Base-by-base conservation (phyloP, 1,140 invertebrate genomes). In the Drosophila santomea region DNA sequence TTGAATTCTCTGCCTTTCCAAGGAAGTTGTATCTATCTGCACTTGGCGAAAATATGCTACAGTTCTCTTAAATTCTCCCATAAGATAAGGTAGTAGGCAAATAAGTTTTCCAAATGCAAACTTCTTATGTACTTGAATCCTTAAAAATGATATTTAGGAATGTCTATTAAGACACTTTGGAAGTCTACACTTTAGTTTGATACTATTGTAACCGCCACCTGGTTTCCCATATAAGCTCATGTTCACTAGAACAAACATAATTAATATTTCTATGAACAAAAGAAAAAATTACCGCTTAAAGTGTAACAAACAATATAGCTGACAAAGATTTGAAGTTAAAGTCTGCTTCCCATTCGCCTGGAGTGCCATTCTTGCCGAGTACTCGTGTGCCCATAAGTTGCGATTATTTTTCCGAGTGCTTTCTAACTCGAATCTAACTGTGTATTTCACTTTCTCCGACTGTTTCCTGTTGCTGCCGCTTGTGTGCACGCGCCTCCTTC, bases 381-480 rank as follows among this genome's bases (percentile, higher is more conserved):
- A 32, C 8, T 8, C 7, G 32, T 32, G 32, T 32, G 47, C 4
- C 3, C 47, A 52, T 17, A 32, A 20, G n/a, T 2, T 36, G 0
- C 14, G 0, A 17, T 36, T 44, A 54, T 68, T 68, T 54, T 8
- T 66, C 20, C 17, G 28, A 68, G 64, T 68, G 64, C 32, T 6
- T 23, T 36, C 15, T 62, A 38, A n/a, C 47, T 23, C 1, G 28
- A 39, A 20, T 75, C 14, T 57, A 52, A 25, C 39, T 39, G 36
- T 48, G 36, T 45, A 20, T 10, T 41, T 57, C 39, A 56, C 62
- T 56, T 61, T 73, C 66, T 43, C 44, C 54, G 71, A 73, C 67
- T 80, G 75, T 51, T 84, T 90, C 85, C 84, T 88, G 80, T 88
- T 84, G 84, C 84, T 88, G 78, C 57, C 55, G 69, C 59, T 71